Evolutionary conservation across 2,797 vertebrate genomes (phyloP).

Genomic region (Avahi laniger): DNA sequence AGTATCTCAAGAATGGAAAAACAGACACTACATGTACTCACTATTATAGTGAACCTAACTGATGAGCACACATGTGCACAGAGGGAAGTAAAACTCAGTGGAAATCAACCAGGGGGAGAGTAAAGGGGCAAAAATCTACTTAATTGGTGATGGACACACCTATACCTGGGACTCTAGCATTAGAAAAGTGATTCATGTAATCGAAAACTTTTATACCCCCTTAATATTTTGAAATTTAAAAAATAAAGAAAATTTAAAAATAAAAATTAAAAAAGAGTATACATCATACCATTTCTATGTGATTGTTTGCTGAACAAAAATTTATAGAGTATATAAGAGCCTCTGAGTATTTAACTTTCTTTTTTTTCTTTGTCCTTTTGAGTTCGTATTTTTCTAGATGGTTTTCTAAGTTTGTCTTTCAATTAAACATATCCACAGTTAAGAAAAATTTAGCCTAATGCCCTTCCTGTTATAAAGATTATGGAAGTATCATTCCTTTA

Average conservation of each 20-base stretch:
- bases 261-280: background rate
- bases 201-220: too few relatives aligned
- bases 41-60: too few relatives aligned
- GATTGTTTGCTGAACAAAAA: background rate
- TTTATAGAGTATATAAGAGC: background rate
- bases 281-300: background rate
- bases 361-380: background rate
- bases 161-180: too few relatives aligned
- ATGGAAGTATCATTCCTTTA: background rate
- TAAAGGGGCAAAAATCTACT: too few relatives aligned
- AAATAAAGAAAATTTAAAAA: background rate
- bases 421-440: background rate
- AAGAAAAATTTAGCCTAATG: background rate
- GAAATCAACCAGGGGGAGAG: too few relatives aligned
- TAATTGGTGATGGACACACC: too few relatives aligned
- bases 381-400: background rate
- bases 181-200: too few relatives aligned
- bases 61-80: too few relatives aligned
- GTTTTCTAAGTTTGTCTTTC: background rate
- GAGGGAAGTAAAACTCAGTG: too few relatives aligned
- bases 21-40: too few relatives aligned
- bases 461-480: background rate
- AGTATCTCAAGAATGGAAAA: too few relatives aligned
- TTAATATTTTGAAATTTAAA: too few relatives aligned
- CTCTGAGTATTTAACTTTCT: background rate